These are phyloP conservation scores for Bradypodion pumilum DNA, from an alignment of 2,797 vertebrate genomes.

Conservation along the genomic window DNA sequence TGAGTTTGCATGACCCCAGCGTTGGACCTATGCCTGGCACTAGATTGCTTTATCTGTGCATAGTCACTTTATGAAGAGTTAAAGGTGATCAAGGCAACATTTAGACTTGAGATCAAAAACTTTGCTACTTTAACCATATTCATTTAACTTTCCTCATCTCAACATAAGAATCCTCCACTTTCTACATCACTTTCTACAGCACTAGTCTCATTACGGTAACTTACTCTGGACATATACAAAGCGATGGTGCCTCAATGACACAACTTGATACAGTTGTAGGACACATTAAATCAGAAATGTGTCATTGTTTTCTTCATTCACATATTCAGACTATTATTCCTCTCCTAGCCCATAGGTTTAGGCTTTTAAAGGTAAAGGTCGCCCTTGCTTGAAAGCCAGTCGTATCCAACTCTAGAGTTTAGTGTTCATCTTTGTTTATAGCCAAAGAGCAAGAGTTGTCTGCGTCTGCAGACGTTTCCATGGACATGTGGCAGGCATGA, in stretches of 20 bases:
- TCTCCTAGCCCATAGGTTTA: background rate
- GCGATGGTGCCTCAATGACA: slow-evolving; percentile 52
- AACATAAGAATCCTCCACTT: slow-evolving; percentile 22
- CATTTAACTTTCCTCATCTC: background rate
- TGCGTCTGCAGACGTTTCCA: too few relatives aligned
- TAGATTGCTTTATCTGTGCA: slow-evolving; percentile 51
- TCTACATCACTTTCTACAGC: slow-evolving; percentile 34
- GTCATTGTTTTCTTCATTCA: background rate
- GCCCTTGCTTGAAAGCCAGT: too few relatives aligned
- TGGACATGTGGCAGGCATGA: too few relatives aligned
- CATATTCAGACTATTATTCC: background rate
- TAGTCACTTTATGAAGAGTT: background rate
- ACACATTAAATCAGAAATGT: slow-evolving; percentile 44
- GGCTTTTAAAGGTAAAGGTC: too few relatives aligned
- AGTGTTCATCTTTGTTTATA: too few relatives aligned
- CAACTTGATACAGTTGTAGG: slow-evolving; percentile 37
- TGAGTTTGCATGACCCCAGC: slow-evolving; percentile 52
- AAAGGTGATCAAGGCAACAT: slow-evolving; percentile 1
- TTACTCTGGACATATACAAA: slow-evolving; percentile 47
- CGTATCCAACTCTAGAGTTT: too few relatives aligned
- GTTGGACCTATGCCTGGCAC: slow-evolving; percentile 20
- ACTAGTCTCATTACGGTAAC: slow-evolving; percentile 49
- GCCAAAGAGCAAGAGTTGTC: too few relatives aligned
- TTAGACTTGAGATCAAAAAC: background rate
- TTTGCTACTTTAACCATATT: background rate